phyloP scores from a whole-genome alignment of 2,113 vertebrate genomes.

The Ceratotherium simum region DNA sequence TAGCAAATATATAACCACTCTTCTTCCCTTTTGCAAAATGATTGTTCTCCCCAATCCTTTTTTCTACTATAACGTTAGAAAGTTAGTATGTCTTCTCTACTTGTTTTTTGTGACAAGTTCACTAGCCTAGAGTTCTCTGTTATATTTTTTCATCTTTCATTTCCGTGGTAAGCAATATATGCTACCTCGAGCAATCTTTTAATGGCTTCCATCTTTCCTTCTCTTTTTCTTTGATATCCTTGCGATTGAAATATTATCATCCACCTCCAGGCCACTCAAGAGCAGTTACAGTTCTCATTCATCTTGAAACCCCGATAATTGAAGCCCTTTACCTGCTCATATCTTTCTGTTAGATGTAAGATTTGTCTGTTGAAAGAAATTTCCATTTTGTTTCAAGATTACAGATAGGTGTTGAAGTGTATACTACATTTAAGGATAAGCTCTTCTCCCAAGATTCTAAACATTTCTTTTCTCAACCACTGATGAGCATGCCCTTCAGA shows the following conservation, averaged over 20 bases:
- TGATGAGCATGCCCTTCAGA: background rate
- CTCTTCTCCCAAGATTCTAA: conserved; percentile 15
- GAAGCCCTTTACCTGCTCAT: conserved; percentile 35
- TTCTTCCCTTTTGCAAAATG: background rate
- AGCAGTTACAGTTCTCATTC: conserved; percentile 60
- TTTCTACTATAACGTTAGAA: background rate
- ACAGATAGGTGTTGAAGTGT: conserved; percentile 21
- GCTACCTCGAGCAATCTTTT: conserved; percentile 27
- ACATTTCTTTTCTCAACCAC: background rate
- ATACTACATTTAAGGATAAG: background rate
- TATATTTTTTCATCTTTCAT: conserved; percentile 56
- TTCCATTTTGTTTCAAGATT: conserved; percentile 66
- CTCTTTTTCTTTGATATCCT: conserved; percentile 54
- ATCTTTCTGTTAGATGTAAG: conserved; percentile 35
- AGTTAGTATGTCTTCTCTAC: background rate
- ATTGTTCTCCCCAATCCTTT: background rate
- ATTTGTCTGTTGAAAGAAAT: conserved; percentile 64
- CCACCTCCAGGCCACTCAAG: conserved; percentile 67
- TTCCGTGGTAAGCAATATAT: conserved; percentile 19
- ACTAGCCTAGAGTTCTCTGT: background rate
- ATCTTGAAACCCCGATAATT: conserved; percentile 70
- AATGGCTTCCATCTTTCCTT: conserved; percentile 41
- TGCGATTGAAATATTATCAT: conserved; percentile 77
- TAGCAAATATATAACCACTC: background rate
- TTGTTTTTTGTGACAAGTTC: conserved; percentile 5